phyloP scores from a whole-genome alignment of 1,140 invertebrate species.

The Brachionus rubens region DNA sequence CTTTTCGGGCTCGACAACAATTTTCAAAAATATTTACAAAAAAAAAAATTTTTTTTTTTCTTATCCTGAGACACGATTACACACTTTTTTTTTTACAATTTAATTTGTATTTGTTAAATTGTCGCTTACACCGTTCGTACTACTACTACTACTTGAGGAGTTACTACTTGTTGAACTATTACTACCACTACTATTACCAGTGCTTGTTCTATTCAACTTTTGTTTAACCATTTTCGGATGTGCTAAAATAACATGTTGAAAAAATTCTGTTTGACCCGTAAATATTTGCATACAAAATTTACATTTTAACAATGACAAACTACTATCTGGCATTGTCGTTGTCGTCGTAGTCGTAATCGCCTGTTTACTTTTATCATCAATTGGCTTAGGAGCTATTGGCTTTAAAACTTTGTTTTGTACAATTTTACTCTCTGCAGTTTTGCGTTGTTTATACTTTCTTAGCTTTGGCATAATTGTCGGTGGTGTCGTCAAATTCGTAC shows the following conservation, averaged over 20 bases:
- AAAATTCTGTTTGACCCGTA: conserved; percentile 34
- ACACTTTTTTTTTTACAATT: too few relatives aligned
- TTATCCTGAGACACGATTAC: too few relatives aligned
- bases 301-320: background rate
- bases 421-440: background rate
- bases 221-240: conserved; percentile 45
- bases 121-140: background rate
- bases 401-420: background rate
- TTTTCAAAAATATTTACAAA: conserved; percentile 5
- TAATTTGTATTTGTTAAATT: too few relatives aligned
- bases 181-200: background rate
- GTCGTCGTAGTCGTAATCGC: background rate
- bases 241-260: conserved; percentile 31
- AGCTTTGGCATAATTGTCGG: background rate
- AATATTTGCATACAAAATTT: conserved; percentile 45
- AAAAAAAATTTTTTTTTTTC: conserved; percentile 12
- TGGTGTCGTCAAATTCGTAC: background rate
- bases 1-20: too few relatives aligned
- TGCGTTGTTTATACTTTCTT: background rate
- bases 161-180: conserved; percentile 4
- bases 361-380: background rate
- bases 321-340: background rate
- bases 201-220: conserved; percentile 17
- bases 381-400: background rate
- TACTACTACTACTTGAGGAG: background rate